Evolutionary conservation across 2,888 invertebrate genomes (phyloP), one percentile per base, ranked within the genome.

Genomic region (Mesoligia furuncula): DNA sequence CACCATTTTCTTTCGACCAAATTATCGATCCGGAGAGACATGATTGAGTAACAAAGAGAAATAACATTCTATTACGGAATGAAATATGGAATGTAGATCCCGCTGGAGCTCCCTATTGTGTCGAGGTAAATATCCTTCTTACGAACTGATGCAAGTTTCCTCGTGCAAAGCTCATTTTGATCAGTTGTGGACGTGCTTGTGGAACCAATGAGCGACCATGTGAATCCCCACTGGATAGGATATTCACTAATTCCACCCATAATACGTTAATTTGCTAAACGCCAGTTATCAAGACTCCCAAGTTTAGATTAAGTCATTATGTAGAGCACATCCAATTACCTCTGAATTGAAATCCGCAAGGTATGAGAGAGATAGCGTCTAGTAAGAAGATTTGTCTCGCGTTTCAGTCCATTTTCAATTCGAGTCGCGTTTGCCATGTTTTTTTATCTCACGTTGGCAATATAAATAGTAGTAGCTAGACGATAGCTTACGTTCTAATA

Each of bases 401-500:
- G 64, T 75, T 70, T 80, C 65, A 75, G 69, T 66, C 54, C 68
- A 70, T 75, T 87, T 83, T 83, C 75, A 74, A 80, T 86, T 82
- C 73, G 42, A 77, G 65, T 67, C 69, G 70, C 70, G 73, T 73
- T 67, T 59, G 48, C 17, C 31, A 61, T 65, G 36, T 66, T 80
- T 88, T 78, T 84, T 74, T 45, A 75, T 75, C 72, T 83, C 51
- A 77, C 74, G 78, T 79, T 77, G 61, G 76, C 71, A 82, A 88
- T 80, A 84, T 82, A 80, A 85, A 86, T 75, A 83, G 73, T 77
- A 75, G 74, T 71, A 69, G 74, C 70, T 69, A 79, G 67, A 73
- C 62, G 61, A 54, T 70, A 71, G 59, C 73, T 75, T 71, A 68
- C 81, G 69, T 81, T 80, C 77, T 82, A 84, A 88, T 87, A 85